Percentiles rank a stretch among this genome's conserved stretches.
phyloP scores from a whole-genome alignment of 1,140 invertebrate species.

The Heliconius eleuchia region DNA sequence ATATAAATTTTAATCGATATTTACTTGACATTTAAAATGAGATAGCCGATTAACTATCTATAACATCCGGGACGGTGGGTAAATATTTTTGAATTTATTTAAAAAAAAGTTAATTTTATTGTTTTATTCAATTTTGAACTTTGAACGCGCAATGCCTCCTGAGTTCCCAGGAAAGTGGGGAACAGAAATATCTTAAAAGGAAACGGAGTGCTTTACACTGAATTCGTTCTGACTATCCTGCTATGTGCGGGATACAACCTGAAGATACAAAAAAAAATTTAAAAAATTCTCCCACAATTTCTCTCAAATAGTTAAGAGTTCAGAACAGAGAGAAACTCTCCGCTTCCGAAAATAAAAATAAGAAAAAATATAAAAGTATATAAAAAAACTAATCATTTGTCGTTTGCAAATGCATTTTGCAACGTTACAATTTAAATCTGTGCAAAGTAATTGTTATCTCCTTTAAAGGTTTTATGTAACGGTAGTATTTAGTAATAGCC shows the following conservation, averaged over 20 bases:
- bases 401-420: not conserved
- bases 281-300: too few relatives aligned
- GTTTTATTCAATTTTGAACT: not conserved
- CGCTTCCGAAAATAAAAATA: not conserved
- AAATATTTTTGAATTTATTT: not conserved
- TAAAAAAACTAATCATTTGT: not conserved
- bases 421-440: not conserved
- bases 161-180: too few relatives aligned
- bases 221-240: too few relatives aligned
- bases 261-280: too few relatives aligned
- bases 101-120: not conserved
- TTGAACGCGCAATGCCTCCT: too few relatives aligned
- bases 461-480: constrained; percentile 10
- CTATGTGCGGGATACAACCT: too few relatives aligned
- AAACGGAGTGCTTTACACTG: too few relatives aligned
- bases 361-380: not conserved
- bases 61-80: not conserved
- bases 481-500: not conserved
- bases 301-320: too few relatives aligned
- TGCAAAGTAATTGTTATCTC: not conserved
- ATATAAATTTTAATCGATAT: not conserved
- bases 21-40: constrained; percentile 2
- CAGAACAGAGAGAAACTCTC: too few relatives aligned
- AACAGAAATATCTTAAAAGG: too few relatives aligned
- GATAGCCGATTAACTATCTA: not conserved